phyloP scores from a whole-genome alignment of 1,140 invertebrate genomes.

The Lycorma delicatula region DNA sequence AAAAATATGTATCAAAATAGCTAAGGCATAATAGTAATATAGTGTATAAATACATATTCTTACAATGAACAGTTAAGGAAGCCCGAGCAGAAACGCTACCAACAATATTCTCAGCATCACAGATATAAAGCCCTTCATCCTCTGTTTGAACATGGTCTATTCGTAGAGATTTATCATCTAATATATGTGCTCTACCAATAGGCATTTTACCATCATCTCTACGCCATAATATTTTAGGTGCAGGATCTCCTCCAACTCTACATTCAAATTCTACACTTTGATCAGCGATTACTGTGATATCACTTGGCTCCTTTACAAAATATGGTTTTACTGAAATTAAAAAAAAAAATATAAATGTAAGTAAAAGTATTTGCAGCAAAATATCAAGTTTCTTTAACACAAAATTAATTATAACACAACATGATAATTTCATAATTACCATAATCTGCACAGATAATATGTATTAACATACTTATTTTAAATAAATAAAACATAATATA shows the following conservation, averaged over 20 bases:
- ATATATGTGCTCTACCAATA: conserved; percentile 58
- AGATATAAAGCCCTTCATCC: conserved; percentile 76
- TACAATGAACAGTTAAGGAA: conserved; percentile 65
- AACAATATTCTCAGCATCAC: conserved; percentile 69
- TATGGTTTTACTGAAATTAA: conserved; percentile 72
- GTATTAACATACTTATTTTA: no score
- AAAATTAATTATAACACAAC: no score
- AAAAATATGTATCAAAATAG: no score
- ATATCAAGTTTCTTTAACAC: no score
- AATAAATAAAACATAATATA: no score
- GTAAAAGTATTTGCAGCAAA: no score
- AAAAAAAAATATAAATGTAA: conserved; percentile 11
- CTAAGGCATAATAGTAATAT: no score
- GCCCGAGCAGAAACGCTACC: conserved; percentile 66
- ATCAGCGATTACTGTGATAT: conserved; percentile 63
- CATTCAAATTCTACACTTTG: conserved; percentile 79
- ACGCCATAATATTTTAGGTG: conserved; percentile 79
- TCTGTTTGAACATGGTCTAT: conserved; percentile 63
- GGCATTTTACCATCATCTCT: conserved; percentile 79
- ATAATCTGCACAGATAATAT: no score
- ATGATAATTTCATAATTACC: no score
- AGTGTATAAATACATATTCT: no score
- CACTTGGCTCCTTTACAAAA: conserved; percentile 74
- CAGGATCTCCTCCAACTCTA: conserved; percentile 81
- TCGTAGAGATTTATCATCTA: conserved; percentile 64